Evolutionary conservation across 2,888 invertebrate species (phyloP), one percentile per base, ranked within the genome.

Genomic region (Oligia fasciuncula): DNA sequence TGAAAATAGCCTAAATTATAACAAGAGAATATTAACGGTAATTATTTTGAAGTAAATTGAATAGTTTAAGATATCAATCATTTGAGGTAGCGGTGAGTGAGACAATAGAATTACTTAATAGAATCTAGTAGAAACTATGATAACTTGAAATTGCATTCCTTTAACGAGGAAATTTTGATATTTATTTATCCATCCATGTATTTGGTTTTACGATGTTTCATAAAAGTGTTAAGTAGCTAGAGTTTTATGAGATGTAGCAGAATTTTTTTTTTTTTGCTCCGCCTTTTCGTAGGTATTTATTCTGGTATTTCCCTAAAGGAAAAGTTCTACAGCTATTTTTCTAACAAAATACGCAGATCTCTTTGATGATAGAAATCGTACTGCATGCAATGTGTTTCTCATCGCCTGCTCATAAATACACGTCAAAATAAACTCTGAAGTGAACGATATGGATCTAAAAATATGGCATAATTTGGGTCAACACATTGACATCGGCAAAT

Each of bases 1-100:
- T 80, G 86, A 85, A 88, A 85, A 77, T 87, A 23, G 62, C 54
- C 81, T 72, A 77, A 84, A 82, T 76, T 78, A 63, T 73, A 82
- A 85, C 73, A 70, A 76, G 73, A 68, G 73, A 77, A 73, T 81
- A 46, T 77, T 73, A 23, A 60, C 57, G 67, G 43, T 81, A 80
- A 76, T 82, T 76, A 79, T 73, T 81, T 71, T 68, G 54, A 71
- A 2, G 63, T 66, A 65, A 77, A 80, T 85, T 81, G 66, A 83
- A 73, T 77, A 66, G 51, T 57, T 40, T 63, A 19, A 35, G 75
- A 80, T 74, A 67, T 69, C 6, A 46, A 79, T 84, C 73, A 35
- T 76, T 83, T 83, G 29, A 54, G 14, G 43, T 6, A 46, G 40
- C 46, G 23, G 40, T 63, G 23, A 57, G 46, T 51, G 13, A 57